Conservation (phyloP, 1,140 invertebrate species). For the Metaphire vulgaris region DNA sequence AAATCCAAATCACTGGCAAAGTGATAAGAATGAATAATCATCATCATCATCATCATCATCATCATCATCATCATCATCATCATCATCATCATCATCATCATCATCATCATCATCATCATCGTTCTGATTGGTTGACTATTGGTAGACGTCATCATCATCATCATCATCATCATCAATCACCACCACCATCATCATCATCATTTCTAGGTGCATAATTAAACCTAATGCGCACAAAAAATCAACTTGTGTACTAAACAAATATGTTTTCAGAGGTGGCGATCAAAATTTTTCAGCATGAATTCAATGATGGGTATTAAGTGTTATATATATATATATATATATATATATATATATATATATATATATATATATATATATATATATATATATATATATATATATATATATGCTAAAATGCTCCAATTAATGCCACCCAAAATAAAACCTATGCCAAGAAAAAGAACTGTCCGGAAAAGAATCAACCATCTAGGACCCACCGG, state of each 20-base stretch:
- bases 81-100: background rate
- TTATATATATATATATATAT: background rate
- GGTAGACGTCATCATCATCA: too few relatives aligned
- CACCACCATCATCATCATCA: too few relatives aligned
- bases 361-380: slow-evolving; percentile 22
- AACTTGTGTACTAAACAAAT: slow-evolving; percentile 3
- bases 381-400: slow-evolving; percentile 23
- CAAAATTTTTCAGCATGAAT: background rate
- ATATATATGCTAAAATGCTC: slow-evolving; percentile 5
- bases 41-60: too few relatives aligned
- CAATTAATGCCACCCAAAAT: background rate
- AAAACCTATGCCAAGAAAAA: too few relatives aligned
- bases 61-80: background rate
- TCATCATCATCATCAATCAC: too few relatives aligned
- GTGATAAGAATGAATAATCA: too few relatives aligned
- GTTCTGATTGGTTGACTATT: too few relatives aligned
- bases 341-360: slow-evolving; percentile 20
- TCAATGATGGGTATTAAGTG: too few relatives aligned
- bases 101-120: slow-evolving; percentile 23
- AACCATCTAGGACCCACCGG: slow-evolving; percentile 66
- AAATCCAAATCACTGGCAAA: too few relatives aligned
- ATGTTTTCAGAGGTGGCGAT: too few relatives aligned
- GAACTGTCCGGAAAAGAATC: too few relatives aligned
- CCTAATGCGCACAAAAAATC: slow-evolving; percentile 33
- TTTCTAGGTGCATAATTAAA: too few relatives aligned